Evolutionary conservation across 2,888 invertebrate genomes (phyloP).

Genomic region (Bombylius discolor): DNA sequence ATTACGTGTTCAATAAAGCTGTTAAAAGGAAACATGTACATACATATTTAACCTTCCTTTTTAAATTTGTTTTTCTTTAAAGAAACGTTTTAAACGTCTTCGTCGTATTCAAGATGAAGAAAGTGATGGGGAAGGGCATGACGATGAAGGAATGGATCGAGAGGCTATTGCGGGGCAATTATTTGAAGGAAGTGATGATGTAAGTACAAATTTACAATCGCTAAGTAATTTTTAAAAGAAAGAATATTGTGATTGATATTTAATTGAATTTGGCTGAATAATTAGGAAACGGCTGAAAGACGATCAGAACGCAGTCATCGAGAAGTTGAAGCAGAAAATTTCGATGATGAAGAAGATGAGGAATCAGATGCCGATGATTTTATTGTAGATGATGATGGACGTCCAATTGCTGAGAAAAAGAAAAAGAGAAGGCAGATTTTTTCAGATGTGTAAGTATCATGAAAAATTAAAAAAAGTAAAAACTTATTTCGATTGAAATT

Average conservation of each 20-base stretch:
- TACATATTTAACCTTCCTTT: neutral
- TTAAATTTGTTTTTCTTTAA: slow-evolving; percentile 16
- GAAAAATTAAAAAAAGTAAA: too few relatives aligned
- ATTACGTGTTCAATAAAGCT: neutral
- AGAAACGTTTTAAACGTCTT: slow-evolving; percentile 80
- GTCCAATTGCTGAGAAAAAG: slow-evolving; percentile 69
- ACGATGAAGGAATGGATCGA: slow-evolving; percentile 64
- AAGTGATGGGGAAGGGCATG: slow-evolving; percentile 73
- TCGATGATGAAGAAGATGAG: slow-evolving; percentile 67
- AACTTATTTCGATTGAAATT: too few relatives aligned
- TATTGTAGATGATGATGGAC: slow-evolving; percentile 91
- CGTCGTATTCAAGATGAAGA: slow-evolving; percentile 78
- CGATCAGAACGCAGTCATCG: slow-evolving; percentile 57
- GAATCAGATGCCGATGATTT: slow-evolving; percentile 89
- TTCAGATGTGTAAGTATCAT: slow-evolving; percentile 62
- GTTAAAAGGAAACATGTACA: neutral
- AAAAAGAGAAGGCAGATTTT: slow-evolving; percentile 71
- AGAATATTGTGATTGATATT: too few relatives aligned
- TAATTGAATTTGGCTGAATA: neutral
- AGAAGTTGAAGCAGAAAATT: slow-evolving; percentile 50
- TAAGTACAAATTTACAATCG: slow-evolving; percentile 36
- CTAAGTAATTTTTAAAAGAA: too few relatives aligned
- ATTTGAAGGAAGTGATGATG: slow-evolving; percentile 77
- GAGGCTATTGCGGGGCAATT: slow-evolving; percentile 83
- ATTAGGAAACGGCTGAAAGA: slow-evolving; percentile 58